A percentile compares a stretch with the other conserved stretches of the same genome.
phyloP scores from a whole-genome alignment of 2,113 vertebrate genomes.

The Catagonus wagneri region DNA sequence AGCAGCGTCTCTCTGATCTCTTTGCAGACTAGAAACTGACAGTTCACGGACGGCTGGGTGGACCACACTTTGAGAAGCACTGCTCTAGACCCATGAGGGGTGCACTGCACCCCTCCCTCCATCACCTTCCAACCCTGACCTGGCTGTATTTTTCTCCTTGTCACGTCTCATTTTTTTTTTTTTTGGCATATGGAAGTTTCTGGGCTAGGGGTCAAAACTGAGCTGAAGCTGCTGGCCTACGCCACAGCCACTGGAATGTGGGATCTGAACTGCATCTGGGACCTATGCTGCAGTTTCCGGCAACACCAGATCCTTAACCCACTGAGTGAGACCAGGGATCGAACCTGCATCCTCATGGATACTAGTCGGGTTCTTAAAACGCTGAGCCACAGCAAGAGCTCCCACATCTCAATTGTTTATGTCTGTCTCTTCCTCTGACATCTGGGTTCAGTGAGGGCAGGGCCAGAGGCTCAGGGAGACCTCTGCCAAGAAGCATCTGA shows the following conservation, averaged over 20 bases:
- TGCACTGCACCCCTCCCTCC: fast-evolving
- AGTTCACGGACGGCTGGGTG: fast-evolving
- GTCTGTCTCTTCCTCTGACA: neutral
- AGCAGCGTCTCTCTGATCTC: neutral
- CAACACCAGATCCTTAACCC: no score
- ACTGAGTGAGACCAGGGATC: no score
- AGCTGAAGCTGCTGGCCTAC: no score
- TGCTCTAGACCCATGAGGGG: neutral
- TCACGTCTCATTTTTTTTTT: fast-evolving
- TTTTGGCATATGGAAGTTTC: no score
- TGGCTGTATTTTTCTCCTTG: neutral
- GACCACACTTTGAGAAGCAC: neutral
- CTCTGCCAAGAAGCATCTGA: neutral
- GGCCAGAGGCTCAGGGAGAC: neutral
- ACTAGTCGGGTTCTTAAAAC: no score
- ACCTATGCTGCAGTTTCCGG: no score
- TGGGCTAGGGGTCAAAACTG: no score
- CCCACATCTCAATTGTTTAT: neutral
- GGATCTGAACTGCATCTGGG: no score
- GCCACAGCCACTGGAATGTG: no score
- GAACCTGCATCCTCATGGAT: no score
- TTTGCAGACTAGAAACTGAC: neutral
- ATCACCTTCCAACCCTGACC: neutral
- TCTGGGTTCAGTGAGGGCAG: no score
- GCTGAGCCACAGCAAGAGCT: no score